Conservation (phyloP, 2,113 vertebrate genomes). For the Jaculus jaculus region DNA sequence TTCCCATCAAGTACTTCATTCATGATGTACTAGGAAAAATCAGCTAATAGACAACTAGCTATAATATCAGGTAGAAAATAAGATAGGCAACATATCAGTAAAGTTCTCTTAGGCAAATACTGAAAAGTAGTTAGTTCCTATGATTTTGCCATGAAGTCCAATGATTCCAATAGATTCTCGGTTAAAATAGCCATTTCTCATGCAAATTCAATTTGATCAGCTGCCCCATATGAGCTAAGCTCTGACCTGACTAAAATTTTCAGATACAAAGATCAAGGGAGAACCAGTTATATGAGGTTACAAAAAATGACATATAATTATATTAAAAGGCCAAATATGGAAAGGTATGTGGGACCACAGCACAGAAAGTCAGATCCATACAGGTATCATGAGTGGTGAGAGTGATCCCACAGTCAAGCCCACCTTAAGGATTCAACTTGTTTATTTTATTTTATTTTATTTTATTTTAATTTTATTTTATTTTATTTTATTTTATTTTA, state of each 20-base stretch:
- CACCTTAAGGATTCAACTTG: not conserved
- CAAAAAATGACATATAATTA: not conserved
- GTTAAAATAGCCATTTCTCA: conserved; percentile 1
- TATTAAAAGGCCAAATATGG: not conserved
- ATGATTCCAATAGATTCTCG: not conserved
- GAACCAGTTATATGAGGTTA: not conserved
- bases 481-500: too few species aligned
- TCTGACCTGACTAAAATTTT: not conserved
- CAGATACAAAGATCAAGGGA: not conserved
- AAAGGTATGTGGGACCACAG: not conserved
- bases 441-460: not conserved
- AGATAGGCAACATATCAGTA: conserved; percentile 11
- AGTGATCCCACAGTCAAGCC: not conserved
- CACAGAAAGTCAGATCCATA: not conserved
- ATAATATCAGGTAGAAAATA: conserved; percentile 6
- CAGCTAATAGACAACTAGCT: conserved; percentile 1
- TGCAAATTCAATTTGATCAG: conserved; percentile 47
- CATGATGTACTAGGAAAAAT: not conserved
- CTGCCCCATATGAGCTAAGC: not conserved
- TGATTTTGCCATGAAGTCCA: not conserved
- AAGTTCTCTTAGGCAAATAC: conserved; percentile 33
- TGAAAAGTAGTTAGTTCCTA: conserved; percentile 8
- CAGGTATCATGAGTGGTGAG: not conserved
- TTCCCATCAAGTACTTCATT: not conserved
- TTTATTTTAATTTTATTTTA: too few species aligned